phyloP scores from a whole-genome alignment of 2,797 vertebrate species.

The Paedocypris micromegethes region DNA sequence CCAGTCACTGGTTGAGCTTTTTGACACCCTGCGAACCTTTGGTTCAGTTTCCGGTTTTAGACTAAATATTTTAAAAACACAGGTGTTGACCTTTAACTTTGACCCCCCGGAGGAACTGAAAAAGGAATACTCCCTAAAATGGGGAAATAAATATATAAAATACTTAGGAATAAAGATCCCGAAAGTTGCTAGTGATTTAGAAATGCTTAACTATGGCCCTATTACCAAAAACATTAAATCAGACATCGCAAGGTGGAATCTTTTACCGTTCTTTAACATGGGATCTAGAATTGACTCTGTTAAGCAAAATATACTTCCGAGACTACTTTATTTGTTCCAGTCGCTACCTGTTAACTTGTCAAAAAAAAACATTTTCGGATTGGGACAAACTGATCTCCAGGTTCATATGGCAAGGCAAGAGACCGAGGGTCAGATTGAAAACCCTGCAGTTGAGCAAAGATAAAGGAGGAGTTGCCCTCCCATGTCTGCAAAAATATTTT shows the following conservation, averaged over 20 bases:
- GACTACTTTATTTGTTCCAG: conserved; percentile 20
- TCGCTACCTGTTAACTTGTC: conserved; percentile 2
- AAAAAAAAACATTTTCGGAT: not conserved
- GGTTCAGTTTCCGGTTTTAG: conserved; percentile 12
- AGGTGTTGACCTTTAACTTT: conserved; percentile 19
- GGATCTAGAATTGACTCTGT: conserved; percentile 21
- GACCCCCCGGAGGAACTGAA: not conserved
- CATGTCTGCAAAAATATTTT: too few species aligned
- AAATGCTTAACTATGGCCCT: conserved; percentile 5
- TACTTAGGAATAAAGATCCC: not conserved
- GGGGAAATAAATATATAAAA: conserved; percentile 22
- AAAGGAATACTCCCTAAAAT: conserved; percentile 13
- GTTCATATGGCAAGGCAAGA: conserved; percentile 10
- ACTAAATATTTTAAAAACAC: conserved; percentile 22
- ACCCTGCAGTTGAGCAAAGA: conserved; percentile 8
- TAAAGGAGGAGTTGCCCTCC: conserved; percentile 8
- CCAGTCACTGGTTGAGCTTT: not conserved
- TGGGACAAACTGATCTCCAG: conserved; percentile 1
- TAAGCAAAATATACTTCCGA: not conserved
- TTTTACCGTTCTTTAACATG: not conserved
- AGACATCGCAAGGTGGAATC: too few species aligned
- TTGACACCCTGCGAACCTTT: conserved; percentile 13
- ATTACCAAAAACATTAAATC: too few species aligned
- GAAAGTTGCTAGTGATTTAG: conserved; percentile 1
- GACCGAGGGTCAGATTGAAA: not conserved